phyloP scores from a whole-genome alignment of 2,888 invertebrate species.

The Podabrus alpinus region DNA sequence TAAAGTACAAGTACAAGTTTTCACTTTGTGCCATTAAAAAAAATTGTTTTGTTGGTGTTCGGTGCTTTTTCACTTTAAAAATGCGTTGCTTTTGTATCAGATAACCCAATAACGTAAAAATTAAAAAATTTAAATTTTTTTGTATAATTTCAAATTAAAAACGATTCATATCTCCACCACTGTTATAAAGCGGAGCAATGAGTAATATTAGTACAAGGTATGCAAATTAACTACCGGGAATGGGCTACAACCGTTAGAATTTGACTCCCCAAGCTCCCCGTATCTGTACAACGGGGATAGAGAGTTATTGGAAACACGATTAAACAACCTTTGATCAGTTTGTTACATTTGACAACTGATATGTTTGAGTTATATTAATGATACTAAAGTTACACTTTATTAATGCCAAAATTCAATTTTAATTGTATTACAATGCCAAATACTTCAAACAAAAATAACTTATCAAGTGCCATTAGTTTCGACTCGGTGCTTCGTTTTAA shows the following conservation, averaged over 20 bases:
- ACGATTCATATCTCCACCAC: neutral
- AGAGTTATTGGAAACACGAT: constrained; percentile 42
- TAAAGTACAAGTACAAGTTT: neutral
- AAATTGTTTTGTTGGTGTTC: neutral
- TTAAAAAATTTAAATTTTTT: neutral
- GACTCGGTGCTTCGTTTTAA: neutral
- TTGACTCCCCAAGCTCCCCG: constrained; percentile 37
- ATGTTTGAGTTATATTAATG: constrained; percentile 37
- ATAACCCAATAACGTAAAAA: neutral
- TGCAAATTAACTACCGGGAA: constrained; percentile 44
- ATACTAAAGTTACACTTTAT: constrained; percentile 36
- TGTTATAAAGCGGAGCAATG: constrained; percentile 31
- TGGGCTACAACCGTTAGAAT: constrained; percentile 40
- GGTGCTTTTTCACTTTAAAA: neutral
- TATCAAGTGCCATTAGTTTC: neutral
- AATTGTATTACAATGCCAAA: neutral
- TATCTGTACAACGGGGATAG: constrained; percentile 20
- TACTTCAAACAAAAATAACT: neutral
- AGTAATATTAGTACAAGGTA: constrained; percentile 44
- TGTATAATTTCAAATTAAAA: neutral
- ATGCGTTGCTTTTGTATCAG: neutral
- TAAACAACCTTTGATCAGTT: constrained; percentile 42
- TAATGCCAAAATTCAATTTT: constrained; percentile 18
- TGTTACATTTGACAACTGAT: constrained; percentile 41
- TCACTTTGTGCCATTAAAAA: neutral